A percentile compares a stretch with the other conserved stretches of the same genome.
Conservation (phyloP, 2,113 vertebrate genomes). For the Erinaceus europaeus region DNA sequence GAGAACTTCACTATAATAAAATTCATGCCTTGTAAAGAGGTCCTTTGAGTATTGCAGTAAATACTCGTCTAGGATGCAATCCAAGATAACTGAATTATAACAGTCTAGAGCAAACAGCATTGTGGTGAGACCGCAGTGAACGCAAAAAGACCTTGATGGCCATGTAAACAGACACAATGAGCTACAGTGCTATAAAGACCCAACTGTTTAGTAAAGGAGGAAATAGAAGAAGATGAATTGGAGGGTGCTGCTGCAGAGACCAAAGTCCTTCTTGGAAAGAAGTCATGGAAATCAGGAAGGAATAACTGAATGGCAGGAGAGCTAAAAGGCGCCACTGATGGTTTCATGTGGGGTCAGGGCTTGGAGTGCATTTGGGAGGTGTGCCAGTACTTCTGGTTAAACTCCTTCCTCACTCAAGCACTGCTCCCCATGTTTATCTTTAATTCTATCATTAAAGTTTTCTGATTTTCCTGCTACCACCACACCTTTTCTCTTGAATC, state of each 20-base stretch:
- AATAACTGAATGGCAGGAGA: not conserved
- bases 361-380: not conserved
- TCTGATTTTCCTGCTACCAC: not conserved
- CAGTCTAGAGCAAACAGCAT: slow-evolving; percentile 21
- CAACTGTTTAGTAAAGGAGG: not conserved
- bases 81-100: slow-evolving; percentile 44
- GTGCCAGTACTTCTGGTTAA: not conserved
- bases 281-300: not conserved
- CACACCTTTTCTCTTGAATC: not conserved
- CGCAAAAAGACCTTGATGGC: not conserved
- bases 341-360: not conserved
- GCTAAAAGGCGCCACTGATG: not conserved
- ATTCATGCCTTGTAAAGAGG: slow-evolving; percentile 56
- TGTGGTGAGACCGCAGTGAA: not conserved
- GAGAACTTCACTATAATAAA: slow-evolving; percentile 49
- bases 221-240: not conserved
- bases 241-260: not conserved
- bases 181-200: not conserved
- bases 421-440: not conserved
- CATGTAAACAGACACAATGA: not conserved
- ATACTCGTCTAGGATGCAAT: slow-evolving; percentile 47
- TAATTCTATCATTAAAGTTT: not conserved
- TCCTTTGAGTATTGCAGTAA: slow-evolving; percentile 61
- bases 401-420: not conserved
- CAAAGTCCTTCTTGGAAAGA: not conserved